Evolutionary conservation across 2,797 vertebrate genomes (phyloP), one percentile per base, ranked within the genome.

Genomic region (Gobio occitaniae): DNA sequence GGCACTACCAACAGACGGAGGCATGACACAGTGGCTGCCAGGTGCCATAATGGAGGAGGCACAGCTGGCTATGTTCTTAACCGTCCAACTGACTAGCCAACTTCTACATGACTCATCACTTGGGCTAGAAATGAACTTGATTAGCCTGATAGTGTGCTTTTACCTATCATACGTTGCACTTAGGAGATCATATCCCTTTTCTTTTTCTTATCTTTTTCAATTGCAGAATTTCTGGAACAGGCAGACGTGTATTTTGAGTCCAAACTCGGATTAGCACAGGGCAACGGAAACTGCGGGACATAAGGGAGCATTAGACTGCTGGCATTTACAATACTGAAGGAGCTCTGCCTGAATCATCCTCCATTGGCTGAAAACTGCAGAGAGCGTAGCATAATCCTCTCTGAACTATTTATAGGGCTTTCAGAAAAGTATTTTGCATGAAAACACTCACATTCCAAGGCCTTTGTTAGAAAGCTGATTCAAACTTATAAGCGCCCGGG

Each of bases 231-330:
- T 86, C 90, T 90, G 86, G 90, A 90, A 88, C 89, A 92, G 86
- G 82, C 83, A 83, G 87, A 56, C 86, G 91, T 92, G 90, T 93
- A 90, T 93, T 94, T 94, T 3, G 91, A 92, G 91, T 90, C 93
- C 92, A 93, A 93, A 93, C 90, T 91, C 75, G 87, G 91, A 93
- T 94, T 94, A 94, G 84, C 86, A 87, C 91, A 86, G 86, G 54
- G 50, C 21, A 82, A 52, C 41, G 59, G 86, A 87, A 80, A 54
- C 78, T 76, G 63, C 79, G 63, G 88, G 61, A 82, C 78, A 76
- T 77, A 86, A 84, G 70, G 54, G 74, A 65, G 78, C 78, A 79
- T 87, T 82, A 81, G 87, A 82, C 68, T 82, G 76, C 75, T 86
- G 68, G 84, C 83, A 84, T 88, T 88, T 87, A 81, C 83, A 29